Conservation (phyloP, 2,113 vertebrate genomes). For the Ophthalmolycus amberensis region DNA sequence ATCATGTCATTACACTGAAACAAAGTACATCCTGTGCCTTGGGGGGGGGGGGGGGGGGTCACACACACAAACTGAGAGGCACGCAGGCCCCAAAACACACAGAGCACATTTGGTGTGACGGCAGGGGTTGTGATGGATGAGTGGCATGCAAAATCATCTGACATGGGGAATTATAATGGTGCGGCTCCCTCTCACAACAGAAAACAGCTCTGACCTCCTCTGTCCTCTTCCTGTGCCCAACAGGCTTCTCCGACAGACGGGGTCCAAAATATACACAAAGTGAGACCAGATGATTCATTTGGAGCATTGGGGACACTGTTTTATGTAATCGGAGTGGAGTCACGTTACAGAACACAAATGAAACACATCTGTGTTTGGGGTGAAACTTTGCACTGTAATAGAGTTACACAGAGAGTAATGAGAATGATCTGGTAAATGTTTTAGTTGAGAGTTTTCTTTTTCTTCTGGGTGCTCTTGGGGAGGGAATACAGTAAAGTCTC, state of each 20-base stretch:
- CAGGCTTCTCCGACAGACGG: constrained; percentile 34
- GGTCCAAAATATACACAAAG: constrained; percentile 65
- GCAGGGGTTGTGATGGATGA: constrained; percentile 50
- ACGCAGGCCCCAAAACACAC: constrained; percentile 1
- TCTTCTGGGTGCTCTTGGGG: constrained; percentile 10
- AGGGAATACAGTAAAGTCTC: not conserved
- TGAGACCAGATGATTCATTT: constrained; percentile 51
- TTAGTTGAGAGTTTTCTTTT: constrained; percentile 20
- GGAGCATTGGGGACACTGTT: constrained; percentile 33
- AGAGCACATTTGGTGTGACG: constrained; percentile 31
- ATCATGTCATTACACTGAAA: not conserved
- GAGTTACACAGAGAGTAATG: not conserved
- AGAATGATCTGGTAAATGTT: constrained; percentile 7
- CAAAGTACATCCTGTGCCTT: constrained; percentile 14
- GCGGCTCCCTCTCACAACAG: constrained; percentile 29
- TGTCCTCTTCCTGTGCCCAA: constrained; percentile 25
- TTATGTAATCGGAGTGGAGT: constrained; percentile 44
- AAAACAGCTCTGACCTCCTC: constrained; percentile 43
- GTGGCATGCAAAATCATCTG: constrained; percentile 29
- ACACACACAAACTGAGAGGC: not conserved
- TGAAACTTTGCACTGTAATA: not conserved
- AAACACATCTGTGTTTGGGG: constrained; percentile 5
- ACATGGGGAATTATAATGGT: constrained; percentile 26
- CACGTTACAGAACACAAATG: constrained; percentile 2
- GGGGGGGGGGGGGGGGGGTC: not conserved